Evolutionary conservation across 2,797 vertebrate species (phyloP), one percentile per base, ranked within the genome.

Genomic region (Rhinichthys osculus): DNA sequence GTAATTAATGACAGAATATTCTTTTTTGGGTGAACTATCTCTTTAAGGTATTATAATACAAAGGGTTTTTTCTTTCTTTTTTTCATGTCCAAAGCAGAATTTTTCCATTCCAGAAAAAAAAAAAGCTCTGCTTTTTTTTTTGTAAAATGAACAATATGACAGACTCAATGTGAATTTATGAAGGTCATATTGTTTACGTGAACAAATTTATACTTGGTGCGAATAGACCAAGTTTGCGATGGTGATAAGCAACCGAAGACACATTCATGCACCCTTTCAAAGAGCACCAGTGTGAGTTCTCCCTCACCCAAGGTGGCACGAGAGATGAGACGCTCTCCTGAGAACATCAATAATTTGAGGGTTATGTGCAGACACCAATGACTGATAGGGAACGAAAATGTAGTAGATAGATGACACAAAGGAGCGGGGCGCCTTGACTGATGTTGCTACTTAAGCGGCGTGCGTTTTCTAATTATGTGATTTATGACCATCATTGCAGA

Each of bases 401-500:
- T 92, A 90, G 92, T 92, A 92, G 93, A 94, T 91, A 94, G 92
- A 94, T 91, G 93, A 92, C 92, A 95, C 91, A 93, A 91, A 93
- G 90, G 92, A 90, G 89, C 66, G 86, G 82, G 83, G 81, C 69
- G 86, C 81, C 86, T 86, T 95, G 94, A 95, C 92, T 93, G 94
- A 95, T 95, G 94, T 92, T 90, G 90, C 93, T 92, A 92, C 92
- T 95, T 95, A 93, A 94, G 92, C 76, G 54, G 57, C 74, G 90
- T 90, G 74, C 90, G 90, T 92, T 94, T 89, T 92, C 93, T 95
- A 96, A 95, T 95, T 92, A 93, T 90, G 90, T 95, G 94, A 95
- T 95, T 94, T 95, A 96, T 95, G 93, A 91, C 64, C 85, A 90
- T 92, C 93, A 90, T 94, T 93, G 91, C 87, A 87, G 91, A 93